Evolutionary conservation across 92 coral and sea anemone species (phyloP).

Genomic region (Porites rus): DNA sequence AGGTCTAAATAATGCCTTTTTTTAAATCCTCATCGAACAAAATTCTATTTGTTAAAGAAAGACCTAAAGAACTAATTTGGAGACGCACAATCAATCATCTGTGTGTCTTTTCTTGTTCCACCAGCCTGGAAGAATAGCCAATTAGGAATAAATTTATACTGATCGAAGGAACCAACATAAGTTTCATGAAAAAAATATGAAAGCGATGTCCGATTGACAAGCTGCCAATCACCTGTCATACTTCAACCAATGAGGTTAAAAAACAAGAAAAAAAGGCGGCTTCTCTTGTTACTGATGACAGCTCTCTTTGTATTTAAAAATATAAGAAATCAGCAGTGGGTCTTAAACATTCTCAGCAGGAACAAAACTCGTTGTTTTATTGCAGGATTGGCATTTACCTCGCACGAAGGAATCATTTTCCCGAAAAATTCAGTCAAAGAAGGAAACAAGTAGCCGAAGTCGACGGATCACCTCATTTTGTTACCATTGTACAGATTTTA

Average conservation of each 20-base stretch:
- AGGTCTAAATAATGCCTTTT: neutral
- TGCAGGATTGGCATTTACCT: neutral
- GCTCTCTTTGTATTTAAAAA: conserved; percentile 9
- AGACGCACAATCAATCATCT: neutral
- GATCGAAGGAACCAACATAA: neutral
- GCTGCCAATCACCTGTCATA: neutral
- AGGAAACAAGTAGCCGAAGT: neutral
- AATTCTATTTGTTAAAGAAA: neutral
- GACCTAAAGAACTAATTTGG: neutral
- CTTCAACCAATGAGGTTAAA: conserved; percentile 9
- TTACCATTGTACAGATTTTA: conserved; percentile 35
- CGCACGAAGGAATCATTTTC: neutral
- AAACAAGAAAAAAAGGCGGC: neutral
- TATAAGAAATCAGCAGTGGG: conserved; percentile 1
- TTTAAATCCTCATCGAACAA: neutral
- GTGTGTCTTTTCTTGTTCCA: neutral
- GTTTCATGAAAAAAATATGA: neutral
- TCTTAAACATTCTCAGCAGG: conserved; percentile 30
- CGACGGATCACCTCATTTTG: conserved; percentile 13
- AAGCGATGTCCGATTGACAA: neutral
- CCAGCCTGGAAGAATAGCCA: neutral
- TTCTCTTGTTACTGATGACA: neutral
- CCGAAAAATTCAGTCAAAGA: neutral
- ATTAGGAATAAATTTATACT: neutral
- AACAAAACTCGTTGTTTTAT: neutral